These are phyloP conservation scores for Chrysomela aeneicollis DNA, from an alignment of 2,888 invertebrate species.

Conservation along the genomic window DNA sequence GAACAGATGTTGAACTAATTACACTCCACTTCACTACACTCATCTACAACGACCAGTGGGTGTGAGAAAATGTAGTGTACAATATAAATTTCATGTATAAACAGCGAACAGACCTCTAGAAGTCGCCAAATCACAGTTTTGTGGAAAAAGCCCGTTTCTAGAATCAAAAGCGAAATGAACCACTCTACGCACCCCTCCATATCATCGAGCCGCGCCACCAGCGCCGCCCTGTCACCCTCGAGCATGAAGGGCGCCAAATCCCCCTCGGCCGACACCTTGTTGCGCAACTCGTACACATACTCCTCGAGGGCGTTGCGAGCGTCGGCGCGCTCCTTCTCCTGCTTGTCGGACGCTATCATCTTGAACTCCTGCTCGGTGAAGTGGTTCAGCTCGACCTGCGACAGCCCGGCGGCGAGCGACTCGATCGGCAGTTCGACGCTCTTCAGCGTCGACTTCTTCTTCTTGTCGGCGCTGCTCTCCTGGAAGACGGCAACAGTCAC, in stretches of 20 bases:
- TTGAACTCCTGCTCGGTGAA: conserved; percentile 73
- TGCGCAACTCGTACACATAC: conserved; percentile 95
- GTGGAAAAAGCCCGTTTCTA: too few species aligned
- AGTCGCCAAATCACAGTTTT: too few species aligned
- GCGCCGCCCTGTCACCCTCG: conserved; percentile 71
- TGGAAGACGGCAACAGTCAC: too few species aligned
- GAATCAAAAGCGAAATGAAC: too few species aligned
- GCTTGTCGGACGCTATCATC: conserved; percentile 76
- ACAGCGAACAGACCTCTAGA: too few species aligned
- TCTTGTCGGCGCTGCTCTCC: conserved; percentile 68
- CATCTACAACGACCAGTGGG: too few species aligned
- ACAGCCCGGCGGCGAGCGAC: conserved; percentile 74
- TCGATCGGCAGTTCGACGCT: conserved; percentile 87
- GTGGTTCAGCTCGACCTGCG: conserved; percentile 74
- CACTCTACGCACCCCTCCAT: too few species aligned
- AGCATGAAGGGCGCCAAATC: conserved; percentile 77
- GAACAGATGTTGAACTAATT: too few species aligned
- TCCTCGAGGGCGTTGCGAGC: conserved; percentile 97
- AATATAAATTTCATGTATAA: too few species aligned
- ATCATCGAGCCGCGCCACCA: conserved; percentile 76
- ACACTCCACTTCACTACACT: too few species aligned
- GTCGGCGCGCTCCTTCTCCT: conserved; percentile 94
- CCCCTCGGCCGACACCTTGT: conserved; percentile 73
- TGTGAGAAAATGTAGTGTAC: too few species aligned
- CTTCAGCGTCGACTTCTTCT: conserved; percentile 82